Percentiles rank a stretch among this genome's conserved stretches.
Conservation (phyloP, 1,140 invertebrate genomes). For the Caenorhabditis latens region DNA sequence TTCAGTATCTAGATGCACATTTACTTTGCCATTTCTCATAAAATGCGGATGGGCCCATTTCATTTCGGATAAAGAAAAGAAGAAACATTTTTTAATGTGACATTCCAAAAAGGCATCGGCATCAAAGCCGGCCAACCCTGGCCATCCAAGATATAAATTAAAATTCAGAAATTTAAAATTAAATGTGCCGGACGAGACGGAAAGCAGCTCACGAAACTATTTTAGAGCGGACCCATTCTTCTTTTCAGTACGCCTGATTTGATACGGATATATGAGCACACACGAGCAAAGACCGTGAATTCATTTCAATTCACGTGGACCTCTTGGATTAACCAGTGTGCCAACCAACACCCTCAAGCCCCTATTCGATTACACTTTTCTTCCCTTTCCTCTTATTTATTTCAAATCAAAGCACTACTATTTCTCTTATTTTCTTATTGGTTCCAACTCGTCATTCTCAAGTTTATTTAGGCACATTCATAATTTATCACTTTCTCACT, state of each 20-base stretch:
- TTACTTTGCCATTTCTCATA: conserved; percentile 21
- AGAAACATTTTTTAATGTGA: conserved; percentile 31
- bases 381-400: conserved; percentile 3
- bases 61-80: neutral
- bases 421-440: neutral
- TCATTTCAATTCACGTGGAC: conserved; percentile 52
- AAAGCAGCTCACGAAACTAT: neutral
- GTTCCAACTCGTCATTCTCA: neutral
- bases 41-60: neutral
- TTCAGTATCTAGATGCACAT: neutral
- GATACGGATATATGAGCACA: conserved; percentile 11
- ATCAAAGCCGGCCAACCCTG: neutral
- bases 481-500: conserved; percentile 25
- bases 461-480: conserved; percentile 38
- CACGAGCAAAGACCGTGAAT: conserved; percentile 46
- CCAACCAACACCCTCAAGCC: conserved; percentile 19
- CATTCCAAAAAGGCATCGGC: neutral
- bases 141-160: neutral
- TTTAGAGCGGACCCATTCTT: neutral
- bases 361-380: conserved; percentile 52
- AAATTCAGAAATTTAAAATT: conserved; percentile 19
- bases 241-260: conserved; percentile 34
- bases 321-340: conserved; percentile 48
- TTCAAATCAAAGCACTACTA: conserved; percentile 30
- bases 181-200: neutral